Conservation (phyloP, 2,888 invertebrate species). For the Empis stercorea region DNA sequence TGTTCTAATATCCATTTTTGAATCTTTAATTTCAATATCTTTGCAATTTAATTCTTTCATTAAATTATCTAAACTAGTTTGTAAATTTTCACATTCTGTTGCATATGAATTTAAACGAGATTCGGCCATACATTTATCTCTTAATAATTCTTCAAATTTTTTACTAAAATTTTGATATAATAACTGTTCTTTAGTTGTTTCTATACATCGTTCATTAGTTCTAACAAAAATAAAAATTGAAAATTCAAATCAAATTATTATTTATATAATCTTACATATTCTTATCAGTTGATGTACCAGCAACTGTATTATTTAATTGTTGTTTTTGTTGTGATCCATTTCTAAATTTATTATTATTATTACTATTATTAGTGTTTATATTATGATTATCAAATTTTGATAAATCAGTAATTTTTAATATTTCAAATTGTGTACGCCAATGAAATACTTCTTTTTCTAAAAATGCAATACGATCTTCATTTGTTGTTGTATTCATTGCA, state of each 20-base stretch:
- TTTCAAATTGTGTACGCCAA: conserved; percentile 60
- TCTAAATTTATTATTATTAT: conserved; percentile 19
- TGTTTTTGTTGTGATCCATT: conserved; percentile 14
- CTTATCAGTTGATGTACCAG: conserved; percentile 27
- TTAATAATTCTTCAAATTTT: conserved; percentile 31
- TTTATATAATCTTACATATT: conserved; percentile 3
- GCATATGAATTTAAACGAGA: conserved; percentile 28
- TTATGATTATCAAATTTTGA: conserved; percentile 19
- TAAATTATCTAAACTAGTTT: conserved; percentile 39
- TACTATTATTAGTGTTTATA: conserved; percentile 32
- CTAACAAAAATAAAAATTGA: not conserved
- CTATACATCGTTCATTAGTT: conserved; percentile 7
- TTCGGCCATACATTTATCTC: conserved; percentile 29
- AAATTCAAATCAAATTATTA: not conserved
- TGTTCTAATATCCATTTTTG: conserved; percentile 36
- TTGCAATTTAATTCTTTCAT: conserved; percentile 38
- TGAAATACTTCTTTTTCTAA: conserved; percentile 56
- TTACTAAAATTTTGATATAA: conserved; percentile 31
- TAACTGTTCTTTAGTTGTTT: conserved; percentile 26
- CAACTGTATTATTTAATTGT: conserved; percentile 12
- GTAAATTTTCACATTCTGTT: conserved; percentile 36
- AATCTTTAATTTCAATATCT: conserved; percentile 42
- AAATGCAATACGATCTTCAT: conserved; percentile 34
- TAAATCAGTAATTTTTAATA: conserved; percentile 44
- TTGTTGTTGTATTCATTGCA: conserved; percentile 13